phyloP scores from a whole-genome alignment of 2,113 vertebrate species.

The Eidolon helvum region DNA sequence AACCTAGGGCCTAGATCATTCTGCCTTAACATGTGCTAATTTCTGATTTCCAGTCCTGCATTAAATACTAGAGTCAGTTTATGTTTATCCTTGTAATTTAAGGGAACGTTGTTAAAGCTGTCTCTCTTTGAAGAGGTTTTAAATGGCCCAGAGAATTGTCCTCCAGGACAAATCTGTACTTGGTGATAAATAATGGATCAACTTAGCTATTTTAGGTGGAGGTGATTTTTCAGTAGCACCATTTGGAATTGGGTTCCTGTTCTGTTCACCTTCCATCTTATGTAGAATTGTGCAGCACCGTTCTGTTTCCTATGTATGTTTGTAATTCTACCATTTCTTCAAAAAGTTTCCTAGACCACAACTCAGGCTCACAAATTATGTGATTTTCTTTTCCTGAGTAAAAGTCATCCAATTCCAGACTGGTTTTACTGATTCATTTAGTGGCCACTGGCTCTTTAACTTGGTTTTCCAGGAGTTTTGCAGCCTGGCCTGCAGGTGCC shows the following conservation, averaged over 20 bases:
- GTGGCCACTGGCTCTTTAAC: neutral
- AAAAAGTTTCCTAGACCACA: neutral
- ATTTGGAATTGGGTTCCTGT: neutral
- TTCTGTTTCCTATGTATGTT: neutral
- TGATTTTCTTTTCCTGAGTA: neutral
- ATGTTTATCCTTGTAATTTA: constrained; percentile 36
- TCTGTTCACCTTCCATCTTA: neutral
- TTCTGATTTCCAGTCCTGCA: neutral
- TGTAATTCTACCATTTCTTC: neutral
- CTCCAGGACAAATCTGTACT: constrained; percentile 25
- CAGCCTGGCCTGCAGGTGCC: neutral
- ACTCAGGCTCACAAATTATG: neutral
- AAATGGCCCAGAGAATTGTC: constrained; percentile 46
- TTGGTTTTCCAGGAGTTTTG: neutral
- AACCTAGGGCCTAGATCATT: neutral
- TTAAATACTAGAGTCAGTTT: constrained; percentile 31
- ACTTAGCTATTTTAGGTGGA: constrained; percentile 33
- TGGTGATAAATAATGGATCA: constrained; percentile 65
- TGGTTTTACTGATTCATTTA: neutral
- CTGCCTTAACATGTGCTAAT: neutral
- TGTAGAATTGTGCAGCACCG: neutral
- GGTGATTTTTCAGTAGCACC: constrained; percentile 45
- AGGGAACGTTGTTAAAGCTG: neutral
- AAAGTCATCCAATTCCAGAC: neutral
- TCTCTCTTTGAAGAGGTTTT: constrained; percentile 64